These are phyloP conservation scores for Bryconaethiops microstoma DNA, from an alignment of 2,797 vertebrate genomes.

Conservation along the genomic window DNA sequence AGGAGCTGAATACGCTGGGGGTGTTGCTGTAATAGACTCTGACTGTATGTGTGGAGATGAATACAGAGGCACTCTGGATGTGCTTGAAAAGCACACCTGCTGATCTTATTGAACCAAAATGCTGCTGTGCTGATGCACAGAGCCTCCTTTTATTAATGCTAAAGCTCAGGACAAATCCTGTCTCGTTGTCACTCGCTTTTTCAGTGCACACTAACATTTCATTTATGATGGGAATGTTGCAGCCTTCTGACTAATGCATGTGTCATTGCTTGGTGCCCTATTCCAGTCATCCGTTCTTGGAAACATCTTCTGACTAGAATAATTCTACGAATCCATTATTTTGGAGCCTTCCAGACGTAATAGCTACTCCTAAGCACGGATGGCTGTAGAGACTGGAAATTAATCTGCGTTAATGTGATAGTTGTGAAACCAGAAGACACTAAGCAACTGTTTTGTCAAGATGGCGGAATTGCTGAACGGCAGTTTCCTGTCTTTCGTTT, in stretches of 20 bases:
- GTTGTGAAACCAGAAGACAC: no score
- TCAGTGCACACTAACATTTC: background rate
- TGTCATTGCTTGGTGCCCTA: background rate
- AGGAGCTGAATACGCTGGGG: slow-evolving; percentile 16
- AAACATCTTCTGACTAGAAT: background rate
- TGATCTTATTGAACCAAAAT: slow-evolving; percentile 32
- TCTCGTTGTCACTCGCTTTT: background rate
- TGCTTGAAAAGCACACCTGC: slow-evolving; percentile 48
- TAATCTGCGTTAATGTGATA: no score
- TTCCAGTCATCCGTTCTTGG: no score
- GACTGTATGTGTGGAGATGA: background rate
- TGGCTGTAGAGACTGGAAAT: no score
- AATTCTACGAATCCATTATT: background rate
- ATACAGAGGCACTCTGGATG: slow-evolving; percentile 15
- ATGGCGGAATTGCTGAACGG: no score
- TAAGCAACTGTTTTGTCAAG: no score
- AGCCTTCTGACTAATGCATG: background rate
- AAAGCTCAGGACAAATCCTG: background rate
- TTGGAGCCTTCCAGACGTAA: no score
- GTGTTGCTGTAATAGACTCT: slow-evolving; percentile 25
- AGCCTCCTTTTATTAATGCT: background rate
- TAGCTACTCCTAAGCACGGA: no score
- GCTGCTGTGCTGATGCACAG: slow-evolving; percentile 28
- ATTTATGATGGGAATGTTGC: background rate
- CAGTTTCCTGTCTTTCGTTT: no score